Percentiles rank a stretch among this genome's conserved stretches.
Conservation (phyloP, 2,113 vertebrate genomes). For the Syrmaticus mikado region DNA sequence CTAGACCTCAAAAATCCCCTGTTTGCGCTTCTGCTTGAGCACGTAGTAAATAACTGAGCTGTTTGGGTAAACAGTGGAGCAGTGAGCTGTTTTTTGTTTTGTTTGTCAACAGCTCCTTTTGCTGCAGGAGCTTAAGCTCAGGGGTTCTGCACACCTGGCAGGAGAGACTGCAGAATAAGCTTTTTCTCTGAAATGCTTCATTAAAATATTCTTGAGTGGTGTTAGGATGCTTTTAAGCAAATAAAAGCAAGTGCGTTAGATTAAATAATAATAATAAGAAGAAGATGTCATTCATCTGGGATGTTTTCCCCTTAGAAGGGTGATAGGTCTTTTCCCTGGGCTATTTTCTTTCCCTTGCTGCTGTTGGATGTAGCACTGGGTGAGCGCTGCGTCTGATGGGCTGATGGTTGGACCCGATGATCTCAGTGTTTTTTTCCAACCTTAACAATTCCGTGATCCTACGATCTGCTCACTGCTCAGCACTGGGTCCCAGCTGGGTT, state of each 20-base stretch:
- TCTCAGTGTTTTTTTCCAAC: no score
- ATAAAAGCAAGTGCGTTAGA: neutral
- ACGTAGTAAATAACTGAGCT: neutral
- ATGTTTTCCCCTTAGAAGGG: no score
- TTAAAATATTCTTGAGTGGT: neutral
- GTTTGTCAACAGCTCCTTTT: neutral
- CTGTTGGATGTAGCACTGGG: no score
- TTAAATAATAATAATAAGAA: no score
- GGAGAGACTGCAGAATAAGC: neutral
- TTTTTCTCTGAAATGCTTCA: neutral
- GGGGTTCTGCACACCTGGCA: neutral
- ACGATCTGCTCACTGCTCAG: no score
- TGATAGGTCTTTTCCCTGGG: no score
- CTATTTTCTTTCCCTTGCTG: no score
- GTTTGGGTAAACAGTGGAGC: fast-evolving
- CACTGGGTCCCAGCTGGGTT: no score
- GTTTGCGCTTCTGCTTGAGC: neutral
- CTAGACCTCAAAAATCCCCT: neutral
- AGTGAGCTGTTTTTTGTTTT: neutral
- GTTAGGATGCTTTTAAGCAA: neutral
- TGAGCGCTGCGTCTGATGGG: no score
- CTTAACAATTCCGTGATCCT: no score
- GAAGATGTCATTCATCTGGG: no score
- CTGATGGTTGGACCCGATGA: no score
- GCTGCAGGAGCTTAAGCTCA: neutral